Evolutionary conservation across 2,113 vertebrate species (phyloP).

Genomic region (Rhineura floridana): DNA sequence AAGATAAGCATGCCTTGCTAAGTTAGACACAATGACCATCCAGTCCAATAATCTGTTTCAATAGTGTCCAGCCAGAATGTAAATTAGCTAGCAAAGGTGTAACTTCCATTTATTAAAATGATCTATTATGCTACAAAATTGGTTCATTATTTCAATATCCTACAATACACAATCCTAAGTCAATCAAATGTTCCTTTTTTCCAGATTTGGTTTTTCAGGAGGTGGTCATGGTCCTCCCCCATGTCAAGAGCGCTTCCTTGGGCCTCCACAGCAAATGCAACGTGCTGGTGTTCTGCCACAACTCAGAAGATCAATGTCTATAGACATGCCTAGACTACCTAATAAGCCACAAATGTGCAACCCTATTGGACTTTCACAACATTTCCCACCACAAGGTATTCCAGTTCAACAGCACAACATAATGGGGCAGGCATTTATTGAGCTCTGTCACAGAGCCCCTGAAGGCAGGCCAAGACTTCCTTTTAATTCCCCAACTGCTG

Average conservation of each 20-base stretch:
- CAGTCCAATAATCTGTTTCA: not conserved
- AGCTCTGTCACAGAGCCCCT: conserved; percentile 87
- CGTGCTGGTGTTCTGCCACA: conserved; percentile 78
- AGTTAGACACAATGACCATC: not conserved
- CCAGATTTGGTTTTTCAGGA: conserved; percentile 83
- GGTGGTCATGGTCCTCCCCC: conserved; percentile 74
- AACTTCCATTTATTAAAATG: not conserved
- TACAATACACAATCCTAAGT: not conserved
- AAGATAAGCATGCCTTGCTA: conserved; percentile 47
- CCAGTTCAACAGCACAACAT: conserved; percentile 90
- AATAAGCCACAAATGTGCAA: conserved; percentile 65
- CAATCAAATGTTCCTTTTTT: conserved; percentile 30
- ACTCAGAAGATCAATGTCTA: conserved; percentile 81
- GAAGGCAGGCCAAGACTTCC: conserved; percentile 84
- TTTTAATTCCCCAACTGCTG: conserved; percentile 71
- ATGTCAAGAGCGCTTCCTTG: conserved; percentile 83
- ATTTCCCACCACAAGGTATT: conserved; percentile 82
- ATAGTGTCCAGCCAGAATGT: not conserved
- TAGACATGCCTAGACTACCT: conserved; percentile 78
- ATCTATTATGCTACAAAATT: not conserved
- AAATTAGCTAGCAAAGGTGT: not conserved
- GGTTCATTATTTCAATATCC: not conserved
- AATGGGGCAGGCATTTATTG: conserved; percentile 93
- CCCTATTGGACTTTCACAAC: conserved; percentile 78
- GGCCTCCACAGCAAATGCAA: conserved; percentile 78